Percentiles rank a stretch among this genome's conserved stretches.
These are phyloP conservation scores for Apeira syringaria DNA, from an alignment of 2,888 invertebrate genomes.

Conservation along the genomic window DNA sequence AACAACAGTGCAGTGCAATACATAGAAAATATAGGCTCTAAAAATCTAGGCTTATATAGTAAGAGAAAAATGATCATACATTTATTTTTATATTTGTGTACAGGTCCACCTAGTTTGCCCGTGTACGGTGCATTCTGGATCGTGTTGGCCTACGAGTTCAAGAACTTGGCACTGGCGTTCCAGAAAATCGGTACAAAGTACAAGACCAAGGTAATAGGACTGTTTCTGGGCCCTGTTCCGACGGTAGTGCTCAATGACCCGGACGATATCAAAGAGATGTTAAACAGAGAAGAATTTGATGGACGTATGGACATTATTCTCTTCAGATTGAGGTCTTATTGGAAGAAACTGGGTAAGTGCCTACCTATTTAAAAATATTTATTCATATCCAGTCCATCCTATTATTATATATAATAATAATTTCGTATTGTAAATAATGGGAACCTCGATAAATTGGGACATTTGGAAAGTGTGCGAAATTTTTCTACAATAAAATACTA, in stretches of 20 bases:
- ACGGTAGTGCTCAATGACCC: slow-evolving; percentile 80
- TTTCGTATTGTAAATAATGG: too few relatives aligned
- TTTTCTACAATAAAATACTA: too few relatives aligned
- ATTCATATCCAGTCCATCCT: too few relatives aligned
- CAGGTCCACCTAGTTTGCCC: slow-evolving; percentile 86
- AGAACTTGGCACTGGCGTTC: slow-evolving; percentile 77
- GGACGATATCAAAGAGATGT: slow-evolving; percentile 80
- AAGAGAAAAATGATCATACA: too few relatives aligned
- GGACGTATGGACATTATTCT: slow-evolving; percentile 81
- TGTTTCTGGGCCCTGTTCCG: slow-evolving; percentile 77
- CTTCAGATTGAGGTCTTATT: slow-evolving; percentile 76
- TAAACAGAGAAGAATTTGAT: slow-evolving; percentile 84
- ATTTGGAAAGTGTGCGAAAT: too few relatives aligned
- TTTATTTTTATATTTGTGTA: background rate
- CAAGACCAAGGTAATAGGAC: slow-evolving; percentile 84
- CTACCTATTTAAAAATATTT: too few relatives aligned
- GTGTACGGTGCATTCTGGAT: slow-evolving; percentile 85
- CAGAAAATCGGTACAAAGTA: slow-evolving; percentile 78
- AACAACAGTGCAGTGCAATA: too few relatives aligned
- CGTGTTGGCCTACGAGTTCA: slow-evolving; percentile 75
- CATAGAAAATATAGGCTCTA: too few relatives aligned
- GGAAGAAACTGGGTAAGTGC: slow-evolving; percentile 74
- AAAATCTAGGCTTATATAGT: too few relatives aligned
- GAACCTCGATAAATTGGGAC: too few relatives aligned
- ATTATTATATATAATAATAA: too few relatives aligned